These are phyloP conservation scores for Macroramphosus scolopax DNA, from an alignment of 2,797 vertebrate species.

Conservation along the genomic window DNA sequence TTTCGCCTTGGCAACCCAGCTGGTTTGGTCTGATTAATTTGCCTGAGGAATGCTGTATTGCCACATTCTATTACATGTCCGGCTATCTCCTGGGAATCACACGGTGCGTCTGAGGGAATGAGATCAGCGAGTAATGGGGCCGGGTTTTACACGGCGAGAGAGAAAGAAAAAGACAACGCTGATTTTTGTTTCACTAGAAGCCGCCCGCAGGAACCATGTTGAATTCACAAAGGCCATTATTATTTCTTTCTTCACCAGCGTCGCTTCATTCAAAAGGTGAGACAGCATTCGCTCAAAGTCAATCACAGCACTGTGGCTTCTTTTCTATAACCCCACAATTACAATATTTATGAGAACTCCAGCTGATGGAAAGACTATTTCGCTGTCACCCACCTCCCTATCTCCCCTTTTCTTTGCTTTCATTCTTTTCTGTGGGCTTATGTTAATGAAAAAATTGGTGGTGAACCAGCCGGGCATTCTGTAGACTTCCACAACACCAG, in stretches of 20 bases:
- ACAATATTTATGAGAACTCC: slow-evolving; percentile 79
- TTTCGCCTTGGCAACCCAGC: slow-evolving; percentile 20
- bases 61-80: slow-evolving; percentile 36
- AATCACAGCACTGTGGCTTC: slow-evolving; percentile 57
- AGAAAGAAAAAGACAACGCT: slow-evolving; percentile 12
- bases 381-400: slow-evolving; percentile 12
- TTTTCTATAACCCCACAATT: slow-evolving; percentile 75
- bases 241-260: slow-evolving; percentile 41
- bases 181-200: slow-evolving; percentile 21
- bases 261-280: slow-evolving; percentile 63
- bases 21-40: slow-evolving; percentile 39
- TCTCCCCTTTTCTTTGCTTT: slow-evolving; percentile 51
- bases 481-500: slow-evolving; percentile 57
- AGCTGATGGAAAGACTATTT: slow-evolving; percentile 68
- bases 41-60: slow-evolving; percentile 31
- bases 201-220: slow-evolving; percentile 34
- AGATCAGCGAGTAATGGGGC: slow-evolving; percentile 33
- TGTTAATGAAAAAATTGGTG: slow-evolving; percentile 71
- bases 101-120: slow-evolving; percentile 32
- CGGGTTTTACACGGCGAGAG: slow-evolving; percentile 9
- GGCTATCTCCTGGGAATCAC: slow-evolving; percentile 34
- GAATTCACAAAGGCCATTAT: slow-evolving; percentile 50
- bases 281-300: slow-evolving; percentile 70
- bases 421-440: slow-evolving; percentile 58
- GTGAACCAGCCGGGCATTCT: slow-evolving; percentile 66